Evolutionary conservation across 2,888 invertebrate species (phyloP).

Genomic region (Miltochrista miniata): DNA sequence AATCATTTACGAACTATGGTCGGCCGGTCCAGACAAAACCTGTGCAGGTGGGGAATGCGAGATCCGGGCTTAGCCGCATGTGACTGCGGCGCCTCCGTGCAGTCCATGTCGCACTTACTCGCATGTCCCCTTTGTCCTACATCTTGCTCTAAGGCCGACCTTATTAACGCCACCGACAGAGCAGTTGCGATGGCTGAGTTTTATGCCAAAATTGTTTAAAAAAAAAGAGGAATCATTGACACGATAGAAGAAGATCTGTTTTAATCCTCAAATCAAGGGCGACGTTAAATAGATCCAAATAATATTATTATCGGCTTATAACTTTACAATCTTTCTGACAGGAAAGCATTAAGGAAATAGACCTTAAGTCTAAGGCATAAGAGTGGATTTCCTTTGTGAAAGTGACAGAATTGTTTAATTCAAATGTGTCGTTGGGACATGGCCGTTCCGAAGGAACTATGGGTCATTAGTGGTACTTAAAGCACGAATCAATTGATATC

Average conservation of each 20-base stretch:
- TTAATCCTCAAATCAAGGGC: constrained; percentile 47
- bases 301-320: constrained; percentile 68
- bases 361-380: constrained; percentile 20
- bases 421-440: constrained; percentile 56
- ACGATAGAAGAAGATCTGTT: constrained; percentile 29
- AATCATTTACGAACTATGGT: no score
- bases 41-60: no score
- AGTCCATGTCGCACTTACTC: no score
- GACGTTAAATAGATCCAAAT: constrained; percentile 64
- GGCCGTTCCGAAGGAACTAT: constrained; percentile 50
- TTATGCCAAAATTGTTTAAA: no score
- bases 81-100: no score
- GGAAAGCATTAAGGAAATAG: neutral
- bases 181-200: no score
- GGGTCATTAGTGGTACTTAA: constrained; percentile 58
- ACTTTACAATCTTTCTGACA: constrained; percentile 21
- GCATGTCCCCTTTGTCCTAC: no score
- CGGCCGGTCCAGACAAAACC: no score
- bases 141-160: no score
- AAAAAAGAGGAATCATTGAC: no score
- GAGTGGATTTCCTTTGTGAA: constrained; percentile 15
- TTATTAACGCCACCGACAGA: no score
- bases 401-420: constrained; percentile 17
- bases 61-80: no score
- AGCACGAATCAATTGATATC: constrained; percentile 57